phyloP scores from a whole-genome alignment of 2,113 vertebrate species.

The Leuciscus idus region DNA sequence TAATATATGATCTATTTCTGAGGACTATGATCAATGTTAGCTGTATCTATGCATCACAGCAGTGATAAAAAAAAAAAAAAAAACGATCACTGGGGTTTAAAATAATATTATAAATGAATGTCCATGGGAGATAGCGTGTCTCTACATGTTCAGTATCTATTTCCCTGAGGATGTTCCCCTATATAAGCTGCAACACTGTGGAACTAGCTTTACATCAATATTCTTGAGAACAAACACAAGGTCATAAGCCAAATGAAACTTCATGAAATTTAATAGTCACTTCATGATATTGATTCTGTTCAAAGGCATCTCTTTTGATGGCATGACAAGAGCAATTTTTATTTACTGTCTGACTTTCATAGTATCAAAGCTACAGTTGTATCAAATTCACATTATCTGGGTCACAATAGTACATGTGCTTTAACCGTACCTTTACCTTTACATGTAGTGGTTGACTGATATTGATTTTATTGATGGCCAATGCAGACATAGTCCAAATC shows the following conservation, averaged over 20 bases:
- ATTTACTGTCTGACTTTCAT: not conserved
- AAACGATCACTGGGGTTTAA: not conserved
- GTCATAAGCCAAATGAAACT: not conserved
- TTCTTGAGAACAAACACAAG: constrained; percentile 6
- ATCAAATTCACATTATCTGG: not conserved
- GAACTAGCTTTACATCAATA: not conserved
- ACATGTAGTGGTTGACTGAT: too few relatives aligned
- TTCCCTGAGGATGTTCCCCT: not conserved
- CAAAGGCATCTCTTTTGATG: not conserved
- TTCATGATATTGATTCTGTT: not conserved
- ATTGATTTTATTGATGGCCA: too few relatives aligned
- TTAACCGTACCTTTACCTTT: too few relatives aligned
- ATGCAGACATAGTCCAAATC: too few relatives aligned
- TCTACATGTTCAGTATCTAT: not conserved
- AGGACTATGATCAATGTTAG: not conserved
- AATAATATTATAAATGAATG: not conserved
- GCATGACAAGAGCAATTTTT: not conserved
- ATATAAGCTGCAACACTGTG: not conserved
- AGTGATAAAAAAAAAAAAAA: not conserved
- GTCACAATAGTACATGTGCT: not conserved
- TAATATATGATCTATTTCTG: not conserved
- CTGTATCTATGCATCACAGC: not conserved
- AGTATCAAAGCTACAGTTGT: not conserved
- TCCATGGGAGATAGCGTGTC: too few relatives aligned
- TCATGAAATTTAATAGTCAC: not conserved